Conservation (phyloP, 53 echinoderm and acorn worm species). For the Patiria pectinifera region DNA sequence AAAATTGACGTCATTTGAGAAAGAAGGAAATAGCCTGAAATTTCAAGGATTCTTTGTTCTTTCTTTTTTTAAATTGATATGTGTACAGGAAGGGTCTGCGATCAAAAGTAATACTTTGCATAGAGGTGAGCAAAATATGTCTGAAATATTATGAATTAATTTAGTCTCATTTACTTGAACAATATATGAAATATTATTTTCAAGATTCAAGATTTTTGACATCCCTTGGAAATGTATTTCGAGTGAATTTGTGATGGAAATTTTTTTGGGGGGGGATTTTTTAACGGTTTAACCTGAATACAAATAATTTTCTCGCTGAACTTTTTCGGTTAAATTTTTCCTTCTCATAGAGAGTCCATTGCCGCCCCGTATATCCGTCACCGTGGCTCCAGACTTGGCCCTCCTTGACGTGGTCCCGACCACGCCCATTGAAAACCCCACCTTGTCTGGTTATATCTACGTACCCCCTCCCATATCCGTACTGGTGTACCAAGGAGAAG, state of each 20-base stretch:
- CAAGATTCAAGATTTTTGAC: too few relatives aligned
- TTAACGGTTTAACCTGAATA: neutral
- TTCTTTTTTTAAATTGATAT: neutral
- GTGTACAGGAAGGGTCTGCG: neutral
- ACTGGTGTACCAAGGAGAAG: conserved; percentile 18
- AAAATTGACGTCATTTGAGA: neutral
- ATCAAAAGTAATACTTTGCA: neutral
- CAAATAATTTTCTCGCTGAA: neutral
- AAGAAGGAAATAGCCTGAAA: neutral
- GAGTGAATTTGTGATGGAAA: neutral
- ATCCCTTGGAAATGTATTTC: neutral
- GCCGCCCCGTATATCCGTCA: conserved; percentile 48
- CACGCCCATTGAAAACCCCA: conserved; percentile 52
- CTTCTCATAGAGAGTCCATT: neutral
- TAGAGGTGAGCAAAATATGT: neutral
- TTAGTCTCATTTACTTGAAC: neutral
- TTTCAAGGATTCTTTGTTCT: neutral
- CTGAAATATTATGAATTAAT: neutral
- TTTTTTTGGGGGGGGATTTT: neutral
- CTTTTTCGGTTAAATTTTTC: neutral
- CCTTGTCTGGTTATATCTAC: conserved; percentile 32
- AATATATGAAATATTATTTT: neutral
- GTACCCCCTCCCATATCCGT: conserved; percentile 36
- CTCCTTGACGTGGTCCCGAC: conserved; percentile 43
- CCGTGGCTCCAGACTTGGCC: conserved; percentile 33